A percentile compares a stretch with the other conserved stretches of the same genome.
phyloP scores from a whole-genome alignment of 2,888 invertebrate species.

The Drosophila suboccidentalis region DNA sequence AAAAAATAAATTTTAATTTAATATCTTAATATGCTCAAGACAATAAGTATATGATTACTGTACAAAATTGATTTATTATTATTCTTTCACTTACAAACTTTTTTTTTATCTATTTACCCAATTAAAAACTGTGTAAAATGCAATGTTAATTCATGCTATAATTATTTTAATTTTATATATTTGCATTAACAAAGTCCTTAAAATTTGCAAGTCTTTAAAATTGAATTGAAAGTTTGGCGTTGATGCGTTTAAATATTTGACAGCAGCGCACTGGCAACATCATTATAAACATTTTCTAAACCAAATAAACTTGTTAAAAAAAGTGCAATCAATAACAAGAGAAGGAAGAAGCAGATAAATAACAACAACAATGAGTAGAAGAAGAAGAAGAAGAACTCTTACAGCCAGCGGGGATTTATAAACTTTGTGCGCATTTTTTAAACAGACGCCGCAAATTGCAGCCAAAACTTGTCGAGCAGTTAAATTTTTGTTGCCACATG shows the following conservation, averaged over 20 bases:
- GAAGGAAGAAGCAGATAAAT: neutral
- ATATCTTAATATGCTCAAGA: too few relatives aligned
- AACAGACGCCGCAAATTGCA: conserved; percentile 73
- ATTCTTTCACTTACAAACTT: too few relatives aligned
- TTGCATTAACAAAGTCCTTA: too few relatives aligned
- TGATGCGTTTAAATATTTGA: conserved; percentile 26
- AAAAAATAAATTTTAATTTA: too few relatives aligned
- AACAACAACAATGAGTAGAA: neutral
- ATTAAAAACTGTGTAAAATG: too few relatives aligned
- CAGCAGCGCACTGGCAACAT: conserved; percentile 30
- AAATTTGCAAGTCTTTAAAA: conserved; percentile 1
- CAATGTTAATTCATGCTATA: too few relatives aligned
- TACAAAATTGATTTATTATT: too few relatives aligned
- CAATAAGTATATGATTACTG: too few relatives aligned
- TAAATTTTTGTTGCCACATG: conserved; percentile 57
- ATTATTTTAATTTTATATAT: too few relatives aligned
- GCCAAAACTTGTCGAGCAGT: conserved; percentile 61
- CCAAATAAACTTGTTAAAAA: conserved; percentile 53
- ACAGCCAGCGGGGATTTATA: conserved; percentile 44
- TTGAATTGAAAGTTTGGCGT: conserved; percentile 5
- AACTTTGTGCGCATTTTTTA: conserved; percentile 56
- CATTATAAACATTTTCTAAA: conserved; percentile 52
- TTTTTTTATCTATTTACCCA: too few relatives aligned
- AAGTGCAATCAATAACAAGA: conserved; percentile 17
- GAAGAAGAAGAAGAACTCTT: conserved; percentile 22